phyloP scores from a whole-genome alignment of 2,888 invertebrate species.

The Cantharis nigra region DNA sequence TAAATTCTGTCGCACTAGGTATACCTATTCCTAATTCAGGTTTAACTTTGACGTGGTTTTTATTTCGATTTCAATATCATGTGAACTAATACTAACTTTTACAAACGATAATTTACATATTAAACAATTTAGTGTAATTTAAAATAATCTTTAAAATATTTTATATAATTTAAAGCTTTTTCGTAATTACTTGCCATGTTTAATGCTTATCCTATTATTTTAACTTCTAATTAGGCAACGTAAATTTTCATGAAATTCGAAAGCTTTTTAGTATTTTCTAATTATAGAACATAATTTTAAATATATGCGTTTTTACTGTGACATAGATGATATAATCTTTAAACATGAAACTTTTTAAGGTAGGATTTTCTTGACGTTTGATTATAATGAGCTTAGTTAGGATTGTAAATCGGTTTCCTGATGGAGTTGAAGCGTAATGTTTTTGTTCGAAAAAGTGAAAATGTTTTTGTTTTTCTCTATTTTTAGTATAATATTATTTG shows the following conservation, averaged over 20 bases:
- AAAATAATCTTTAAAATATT: not conserved
- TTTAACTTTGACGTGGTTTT: not conserved
- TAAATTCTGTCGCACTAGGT: not conserved
- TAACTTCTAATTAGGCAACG: not conserved
- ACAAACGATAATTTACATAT: not conserved
- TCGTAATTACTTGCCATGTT: not conserved
- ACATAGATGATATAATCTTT: conserved; percentile 4
- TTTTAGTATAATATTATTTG: not conserved
- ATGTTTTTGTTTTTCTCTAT: not conserved
- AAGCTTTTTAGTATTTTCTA: not conserved
- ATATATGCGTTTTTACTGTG: not conserved
- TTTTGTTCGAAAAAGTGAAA: not conserved
- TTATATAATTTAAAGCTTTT: not conserved
- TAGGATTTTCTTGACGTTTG: conserved; percentile 2
- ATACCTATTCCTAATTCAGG: not conserved
- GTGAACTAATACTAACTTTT: not conserved
- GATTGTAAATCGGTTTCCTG: not conserved
- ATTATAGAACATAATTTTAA: not conserved
- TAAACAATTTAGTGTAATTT: not conserved
- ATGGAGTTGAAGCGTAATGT: not conserved
- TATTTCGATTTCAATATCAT: not conserved
- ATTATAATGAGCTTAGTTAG: conserved; percentile 3
- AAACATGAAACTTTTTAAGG: not conserved
- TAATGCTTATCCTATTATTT: not conserved
- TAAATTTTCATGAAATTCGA: not conserved